phyloP scores from a whole-genome alignment of 2,797 vertebrate genomes.

The Onychomys arenicola region DNA sequence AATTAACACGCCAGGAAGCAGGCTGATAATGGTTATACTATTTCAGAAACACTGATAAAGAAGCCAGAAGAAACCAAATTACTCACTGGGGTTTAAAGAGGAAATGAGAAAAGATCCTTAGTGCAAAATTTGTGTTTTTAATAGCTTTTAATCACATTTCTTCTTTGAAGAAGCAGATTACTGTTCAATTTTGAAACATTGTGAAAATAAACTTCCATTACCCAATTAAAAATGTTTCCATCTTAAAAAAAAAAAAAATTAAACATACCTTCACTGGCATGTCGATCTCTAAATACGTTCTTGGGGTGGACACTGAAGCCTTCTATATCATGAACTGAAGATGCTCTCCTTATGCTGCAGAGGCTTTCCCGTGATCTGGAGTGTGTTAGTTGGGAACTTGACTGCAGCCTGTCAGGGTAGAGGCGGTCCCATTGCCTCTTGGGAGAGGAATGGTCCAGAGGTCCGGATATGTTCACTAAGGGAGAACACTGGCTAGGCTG shows the following conservation, averaged over 20 bases:
- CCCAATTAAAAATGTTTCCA: conserved; percentile 32
- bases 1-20: conserved; percentile 55
- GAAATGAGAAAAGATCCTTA: conserved; percentile 30
- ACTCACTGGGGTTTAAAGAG: conserved; percentile 50
- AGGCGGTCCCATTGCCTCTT: conserved; percentile 94
- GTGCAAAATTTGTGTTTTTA: not conserved
- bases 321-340: conserved; percentile 98
- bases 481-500: conserved; percentile 94
- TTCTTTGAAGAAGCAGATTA: conserved; percentile 13
- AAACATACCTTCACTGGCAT: conserved; percentile 94
- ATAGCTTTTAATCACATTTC: conserved; percentile 52
- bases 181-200: conserved; percentile 32
- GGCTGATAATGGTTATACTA: conserved; percentile 52
- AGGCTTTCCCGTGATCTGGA: conserved; percentile 95
- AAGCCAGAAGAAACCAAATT: conserved; percentile 45
- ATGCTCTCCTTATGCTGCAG: conserved; percentile 96
- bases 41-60: conserved; percentile 53
- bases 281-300: conserved; percentile 94
- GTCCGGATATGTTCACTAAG: conserved; percentile 93
- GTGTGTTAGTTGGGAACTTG: conserved; percentile 93
- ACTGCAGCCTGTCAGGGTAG: conserved; percentile 93
- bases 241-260: conserved; percentile 23
- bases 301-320: conserved; percentile 94
- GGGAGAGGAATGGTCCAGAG: conserved; percentile 96
- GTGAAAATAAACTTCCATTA: conserved; percentile 37